Conservation (phyloP, 2,113 vertebrate species). For the Lasiurus cinereus region DNA sequence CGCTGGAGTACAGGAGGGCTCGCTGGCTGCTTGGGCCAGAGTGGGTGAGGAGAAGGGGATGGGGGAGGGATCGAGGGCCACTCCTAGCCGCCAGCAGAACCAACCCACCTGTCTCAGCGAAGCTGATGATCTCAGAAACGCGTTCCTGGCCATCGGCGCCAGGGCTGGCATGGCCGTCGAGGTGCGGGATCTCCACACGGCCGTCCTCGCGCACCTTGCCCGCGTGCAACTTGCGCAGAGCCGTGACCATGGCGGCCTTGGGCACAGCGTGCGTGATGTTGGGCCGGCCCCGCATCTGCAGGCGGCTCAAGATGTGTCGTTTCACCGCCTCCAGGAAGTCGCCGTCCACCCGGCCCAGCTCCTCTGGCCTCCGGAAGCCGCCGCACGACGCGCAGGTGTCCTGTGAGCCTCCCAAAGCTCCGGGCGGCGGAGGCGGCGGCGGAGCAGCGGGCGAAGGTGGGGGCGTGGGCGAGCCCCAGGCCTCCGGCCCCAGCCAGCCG, state of each 20-base stretch:
- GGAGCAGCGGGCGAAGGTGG: slow-evolving; percentile 80
- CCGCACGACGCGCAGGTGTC: slow-evolving; percentile 95
- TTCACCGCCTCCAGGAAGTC: slow-evolving; percentile 98
- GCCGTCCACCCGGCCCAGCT: slow-evolving; percentile 91
- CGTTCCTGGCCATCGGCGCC: slow-evolving; percentile 92
- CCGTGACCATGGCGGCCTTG: slow-evolving; percentile 97
- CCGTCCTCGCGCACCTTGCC: slow-evolving; percentile 97
- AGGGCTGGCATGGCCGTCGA: slow-evolving; percentile 94
- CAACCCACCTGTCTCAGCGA: slow-evolving; percentile 95
- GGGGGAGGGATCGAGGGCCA: not conserved
- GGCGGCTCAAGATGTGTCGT: slow-evolving; percentile 95
- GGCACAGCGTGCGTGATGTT: slow-evolving; percentile 98
- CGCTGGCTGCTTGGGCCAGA: slow-evolving; percentile 1
- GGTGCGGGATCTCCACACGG: slow-evolving; percentile 95
- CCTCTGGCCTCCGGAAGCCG: slow-evolving; percentile 92
- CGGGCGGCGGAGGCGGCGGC: slow-evolving; percentile 86
- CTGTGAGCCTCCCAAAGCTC: slow-evolving; percentile 85
- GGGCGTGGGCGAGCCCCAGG: slow-evolving; percentile 81
- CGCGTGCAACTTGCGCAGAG: slow-evolving; percentile 96
- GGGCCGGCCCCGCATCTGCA: slow-evolving; percentile 96
- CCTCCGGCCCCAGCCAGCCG: slow-evolving; percentile 84
- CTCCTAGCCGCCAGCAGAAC: not conserved
- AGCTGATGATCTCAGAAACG: slow-evolving; percentile 97
- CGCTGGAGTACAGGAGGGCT: not conserved
- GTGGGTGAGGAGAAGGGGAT: not conserved